Evolutionary conservation across 2,797 vertebrate species (phyloP).

Genomic region (Siniperca undulata): DNA sequence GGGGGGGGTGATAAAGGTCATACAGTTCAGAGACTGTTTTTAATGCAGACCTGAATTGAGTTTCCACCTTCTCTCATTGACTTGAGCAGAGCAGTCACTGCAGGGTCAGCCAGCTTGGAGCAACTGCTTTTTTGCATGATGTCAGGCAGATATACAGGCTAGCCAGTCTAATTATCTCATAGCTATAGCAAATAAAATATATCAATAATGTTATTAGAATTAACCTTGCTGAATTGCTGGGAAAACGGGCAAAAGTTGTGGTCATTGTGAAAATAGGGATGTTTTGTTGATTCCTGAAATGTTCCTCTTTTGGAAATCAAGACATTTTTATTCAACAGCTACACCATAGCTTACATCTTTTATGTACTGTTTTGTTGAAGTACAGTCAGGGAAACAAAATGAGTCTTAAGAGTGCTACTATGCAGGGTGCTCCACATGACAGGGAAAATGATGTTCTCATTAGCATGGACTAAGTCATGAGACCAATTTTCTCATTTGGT

Average conservation of each 20-base stretch:
- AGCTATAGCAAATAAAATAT: constrained; percentile 21
- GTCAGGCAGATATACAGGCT: neutral
- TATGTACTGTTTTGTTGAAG: constrained; percentile 52
- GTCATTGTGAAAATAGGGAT: constrained; percentile 23
- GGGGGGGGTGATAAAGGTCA: constrained; percentile 65
- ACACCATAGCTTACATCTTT: constrained; percentile 31
- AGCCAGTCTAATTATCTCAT: constrained; percentile 8
- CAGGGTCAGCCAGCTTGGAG: constrained; percentile 41
- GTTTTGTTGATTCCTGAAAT: constrained; percentile 40
- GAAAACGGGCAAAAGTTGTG: constrained; percentile 9
- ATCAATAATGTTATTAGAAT: constrained; percentile 28
- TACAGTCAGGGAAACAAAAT: constrained; percentile 38
- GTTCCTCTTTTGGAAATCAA: constrained; percentile 13
- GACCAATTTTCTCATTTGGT: constrained; percentile 66
- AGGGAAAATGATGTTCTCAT: constrained; percentile 67
- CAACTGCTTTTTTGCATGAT: constrained; percentile 16
- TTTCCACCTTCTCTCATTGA: constrained; percentile 54
- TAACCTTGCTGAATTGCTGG: neutral
- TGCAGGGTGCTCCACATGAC: constrained; percentile 51
- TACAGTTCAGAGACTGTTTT: constrained; percentile 70
- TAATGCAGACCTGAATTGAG: constrained; percentile 65
- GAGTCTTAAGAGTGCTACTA: constrained; percentile 45
- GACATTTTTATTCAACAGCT: constrained; percentile 28
- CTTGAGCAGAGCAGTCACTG: constrained; percentile 29
- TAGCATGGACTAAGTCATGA: constrained; percentile 70